Base-by-base conservation (phyloP, 2,888 invertebrate species). In the Tachystola acroxantha region DNA sequence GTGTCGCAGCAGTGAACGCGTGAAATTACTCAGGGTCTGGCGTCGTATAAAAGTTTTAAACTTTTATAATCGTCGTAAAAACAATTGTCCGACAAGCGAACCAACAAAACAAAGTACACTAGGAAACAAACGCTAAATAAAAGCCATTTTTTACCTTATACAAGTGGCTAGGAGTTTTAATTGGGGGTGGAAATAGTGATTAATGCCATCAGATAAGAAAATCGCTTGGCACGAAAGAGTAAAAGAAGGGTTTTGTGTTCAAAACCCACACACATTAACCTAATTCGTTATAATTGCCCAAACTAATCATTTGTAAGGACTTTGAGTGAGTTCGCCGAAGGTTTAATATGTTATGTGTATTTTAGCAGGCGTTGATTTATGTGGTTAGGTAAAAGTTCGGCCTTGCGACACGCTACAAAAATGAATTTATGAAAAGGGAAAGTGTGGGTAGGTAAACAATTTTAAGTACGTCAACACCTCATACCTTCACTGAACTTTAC, bases 141-240 rank as follows among this genome's bases (percentile, higher is more conserved):
- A 72, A 63, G 46, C 53, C 59, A 53, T 62, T 58, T 62, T 50
- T 47, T 52, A 48, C 48, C 37, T 40, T 48, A 59, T 50, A 59
- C 58, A 57, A 57, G 56, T 64, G 52, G 50, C 58, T 64, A 68
- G 64, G 63, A 58, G 64, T 76, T 80, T 82, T 85, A 82, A 85
- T 84, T 84, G 82, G 76, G 82, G 85, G 79, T 80, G 75, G 75
- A 73, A 78, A 79, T 81, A 79, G 82, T 85, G 84, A 86, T 85
- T 81, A 85, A 85, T 81, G 75, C 66, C 69, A 76, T 75, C 78
- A 68, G 86, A 85, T 86, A 84, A 78, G 68, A 63, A 71, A 65
- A 60, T 65, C 62, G 57, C 53, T 52, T 50, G 55, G 68, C 81
- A 79, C 75, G 79, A 63, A 74, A 48, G 55, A 67, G 50, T 68